These are phyloP conservation scores for Diplolepis rosae DNA, from an alignment of 2,888 invertebrate species.

Conservation along the genomic window DNA sequence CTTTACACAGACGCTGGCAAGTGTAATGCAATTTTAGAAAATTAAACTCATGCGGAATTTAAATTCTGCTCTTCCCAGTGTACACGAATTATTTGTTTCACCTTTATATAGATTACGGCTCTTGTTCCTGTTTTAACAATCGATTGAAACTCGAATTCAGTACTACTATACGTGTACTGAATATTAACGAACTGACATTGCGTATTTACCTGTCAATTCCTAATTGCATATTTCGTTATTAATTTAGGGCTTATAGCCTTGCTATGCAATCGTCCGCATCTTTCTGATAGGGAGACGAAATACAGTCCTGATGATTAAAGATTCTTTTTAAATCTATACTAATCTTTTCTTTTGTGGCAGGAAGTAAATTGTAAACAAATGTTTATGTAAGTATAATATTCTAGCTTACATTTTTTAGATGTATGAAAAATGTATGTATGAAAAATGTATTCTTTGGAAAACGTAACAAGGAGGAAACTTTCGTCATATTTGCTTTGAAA, in stretches of 20 bases:
- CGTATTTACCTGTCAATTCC: conserved; percentile 27
- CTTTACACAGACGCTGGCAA: background rate
- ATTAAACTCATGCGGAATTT: conserved; percentile 47
- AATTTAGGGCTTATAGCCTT: background rate
- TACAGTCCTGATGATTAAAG: too few species aligned
- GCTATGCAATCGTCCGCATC: background rate
- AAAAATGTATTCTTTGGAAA: too few species aligned
- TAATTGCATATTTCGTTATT: conserved; percentile 26
- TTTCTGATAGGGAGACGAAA: too few species aligned
- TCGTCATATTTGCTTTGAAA: too few species aligned
- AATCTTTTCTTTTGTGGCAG: too few species aligned
- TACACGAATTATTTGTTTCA: background rate
- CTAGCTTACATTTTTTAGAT: too few species aligned
- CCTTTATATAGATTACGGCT: background rate
- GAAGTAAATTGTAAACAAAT: too few species aligned
- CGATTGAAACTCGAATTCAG: background rate
- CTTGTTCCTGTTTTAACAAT: conserved; percentile 6
- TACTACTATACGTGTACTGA: background rate
- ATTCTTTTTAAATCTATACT: too few species aligned
- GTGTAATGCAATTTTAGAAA: conserved; percentile 35
- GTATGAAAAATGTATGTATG: too few species aligned
- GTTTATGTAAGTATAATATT: too few species aligned
- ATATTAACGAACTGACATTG: conserved; percentile 27
- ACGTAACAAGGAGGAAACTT: too few species aligned
- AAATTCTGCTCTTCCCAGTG: conserved; percentile 38